Base-by-base conservation (phyloP, 2,797 vertebrate species). In the Onychomys arenicola region DNA sequence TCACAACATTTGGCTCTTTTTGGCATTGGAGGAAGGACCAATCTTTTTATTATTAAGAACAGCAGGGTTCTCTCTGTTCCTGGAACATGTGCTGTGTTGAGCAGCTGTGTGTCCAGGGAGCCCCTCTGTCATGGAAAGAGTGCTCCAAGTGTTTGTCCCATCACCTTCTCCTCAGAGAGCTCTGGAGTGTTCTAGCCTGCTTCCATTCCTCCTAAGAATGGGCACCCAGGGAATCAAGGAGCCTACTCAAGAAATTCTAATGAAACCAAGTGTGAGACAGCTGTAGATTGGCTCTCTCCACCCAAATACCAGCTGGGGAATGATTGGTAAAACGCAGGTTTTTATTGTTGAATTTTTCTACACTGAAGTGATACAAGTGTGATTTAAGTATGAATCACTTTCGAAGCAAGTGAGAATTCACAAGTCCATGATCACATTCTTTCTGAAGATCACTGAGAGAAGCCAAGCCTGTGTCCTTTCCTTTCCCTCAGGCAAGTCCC, bases 1-100 rank as follows among this genome's bases (percentile, higher is more conserved):
- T 83, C 96, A 82, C 96, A 96, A 97, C 94, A 96, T 91, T 77
- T 94, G 97, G 96, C 98, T 97, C 77, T 94, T 98, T 98, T 97
- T 84, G 95, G 81, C 78, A 84, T 97, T 71, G 92, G 93, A 92
- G 75, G 95, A 95, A 96, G 89, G 91, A 93, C 55, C 89, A 96
- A 97, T 67, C 67, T 29, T 95, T 93, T 94, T 32, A 90, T 85
- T 29, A 78, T 86, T 81, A 94, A 85, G 90, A 71, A 86, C 7
- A 89, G 32, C 69, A 9, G 71, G 75, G 61, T 49, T 93, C 89
- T 78, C 71, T 9, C 55, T 43, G 86, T 71, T 77, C 77, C 57
- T 52, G 23, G 34, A 71, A 52, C 77, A 63, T 1, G 17, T 6
- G 89, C 55, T 81, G 23, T 43, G 67, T 23, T 14, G 55, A 90